Evolutionary conservation across 2,797 vertebrate species (phyloP).

Genomic region (Danionella dracula): DNA sequence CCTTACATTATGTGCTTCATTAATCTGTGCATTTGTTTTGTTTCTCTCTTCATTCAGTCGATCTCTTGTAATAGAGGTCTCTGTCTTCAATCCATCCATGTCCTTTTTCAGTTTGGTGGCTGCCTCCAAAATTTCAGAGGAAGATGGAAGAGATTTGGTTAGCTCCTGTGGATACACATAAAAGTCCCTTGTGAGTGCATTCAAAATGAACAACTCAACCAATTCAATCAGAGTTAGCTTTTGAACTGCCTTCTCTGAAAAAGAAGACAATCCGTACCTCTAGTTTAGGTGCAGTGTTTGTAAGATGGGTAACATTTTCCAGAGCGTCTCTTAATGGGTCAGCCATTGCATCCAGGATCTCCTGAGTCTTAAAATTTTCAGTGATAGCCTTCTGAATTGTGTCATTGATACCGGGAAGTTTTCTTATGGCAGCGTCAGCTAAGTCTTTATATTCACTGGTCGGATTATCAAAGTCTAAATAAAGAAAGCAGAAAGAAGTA

Average conservation of each 20-base stretch:
- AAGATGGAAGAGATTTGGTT: conserved; percentile 20
- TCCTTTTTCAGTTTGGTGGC: conserved; percentile 45
- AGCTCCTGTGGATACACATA: conserved; percentile 42
- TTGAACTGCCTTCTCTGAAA: neutral
- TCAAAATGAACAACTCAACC: neutral
- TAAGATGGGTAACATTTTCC: conserved; percentile 36
- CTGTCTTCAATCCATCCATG: conserved; percentile 20
- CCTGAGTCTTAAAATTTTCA: conserved; percentile 62
- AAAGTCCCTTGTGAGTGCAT: neutral
- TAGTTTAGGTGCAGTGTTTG: conserved; percentile 37
- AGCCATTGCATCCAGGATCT: conserved; percentile 56
- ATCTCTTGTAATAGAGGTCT: accelerated
- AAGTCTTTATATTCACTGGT: conserved; percentile 63
- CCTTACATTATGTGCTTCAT: conserved; percentile 52
- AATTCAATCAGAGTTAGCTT: neutral
- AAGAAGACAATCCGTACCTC: conserved; percentile 53
- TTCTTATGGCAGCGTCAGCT: conserved; percentile 75
- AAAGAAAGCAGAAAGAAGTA: neutral
- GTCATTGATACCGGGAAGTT: conserved; percentile 70
- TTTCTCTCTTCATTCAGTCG: conserved; percentile 22
- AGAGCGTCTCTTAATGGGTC: conserved; percentile 24
- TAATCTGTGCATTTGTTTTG: neutral
- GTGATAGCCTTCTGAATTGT: conserved; percentile 67
- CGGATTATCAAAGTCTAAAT: conserved; percentile 79
- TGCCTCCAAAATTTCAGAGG: conserved; percentile 22